These are phyloP conservation scores for Neoitamus cyanurus DNA, from an alignment of 2,888 invertebrate species.

Conservation along the genomic window DNA sequence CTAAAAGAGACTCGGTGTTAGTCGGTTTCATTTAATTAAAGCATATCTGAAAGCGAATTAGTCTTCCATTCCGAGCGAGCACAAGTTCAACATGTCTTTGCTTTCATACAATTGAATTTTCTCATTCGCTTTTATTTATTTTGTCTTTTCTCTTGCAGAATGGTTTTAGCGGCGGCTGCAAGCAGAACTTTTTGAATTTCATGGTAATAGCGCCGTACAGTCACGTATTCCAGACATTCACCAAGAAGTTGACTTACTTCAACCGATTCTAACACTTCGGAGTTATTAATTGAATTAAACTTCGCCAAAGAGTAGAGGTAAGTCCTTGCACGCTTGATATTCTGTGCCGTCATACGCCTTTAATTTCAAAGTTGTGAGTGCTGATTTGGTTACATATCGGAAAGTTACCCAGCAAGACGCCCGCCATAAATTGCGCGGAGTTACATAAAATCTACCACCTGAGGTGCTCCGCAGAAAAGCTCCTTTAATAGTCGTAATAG, in stretches of 20 bases:
- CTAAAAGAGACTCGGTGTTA: background rate
- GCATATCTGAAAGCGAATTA: background rate
- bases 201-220: background rate
- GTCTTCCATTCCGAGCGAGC: background rate
- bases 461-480: background rate
- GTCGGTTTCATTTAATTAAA: background rate
- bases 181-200: background rate
- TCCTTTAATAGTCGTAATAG: background rate
- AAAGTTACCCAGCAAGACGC: background rate
- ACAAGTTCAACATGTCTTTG: background rate
- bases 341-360: background rate
- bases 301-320: background rate
- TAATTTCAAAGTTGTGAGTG: background rate
- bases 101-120: background rate
- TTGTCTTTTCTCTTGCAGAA: background rate
- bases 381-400: background rate
- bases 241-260: conserved; percentile 1
- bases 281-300: background rate
- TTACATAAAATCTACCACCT: background rate
- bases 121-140: background rate
- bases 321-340: background rate
- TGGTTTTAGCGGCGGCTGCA: background rate
- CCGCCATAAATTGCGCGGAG: background rate
- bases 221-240: background rate
- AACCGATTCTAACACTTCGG: background rate